A percentile compares a stretch with the other conserved stretches of the same genome.
These are phyloP conservation scores for Phaetusa simplex DNA, from an alignment of 2,113 vertebrate genomes.

Conservation along the genomic window DNA sequence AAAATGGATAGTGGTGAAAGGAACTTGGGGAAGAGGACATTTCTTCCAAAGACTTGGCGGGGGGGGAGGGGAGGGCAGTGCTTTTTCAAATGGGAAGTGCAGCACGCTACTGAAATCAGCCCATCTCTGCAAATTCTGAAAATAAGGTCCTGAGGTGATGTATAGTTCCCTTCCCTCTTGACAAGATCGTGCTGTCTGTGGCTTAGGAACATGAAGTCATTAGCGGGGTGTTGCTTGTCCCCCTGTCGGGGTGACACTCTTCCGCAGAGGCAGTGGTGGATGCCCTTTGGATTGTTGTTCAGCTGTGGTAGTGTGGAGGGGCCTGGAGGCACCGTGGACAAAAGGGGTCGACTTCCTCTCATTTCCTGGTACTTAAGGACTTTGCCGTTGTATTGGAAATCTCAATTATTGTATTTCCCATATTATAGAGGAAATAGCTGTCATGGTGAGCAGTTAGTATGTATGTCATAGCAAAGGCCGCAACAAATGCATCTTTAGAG, in stretches of 20 bases:
- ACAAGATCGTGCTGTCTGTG: accelerated
- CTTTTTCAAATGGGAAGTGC: background rate
- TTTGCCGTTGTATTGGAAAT: background rate
- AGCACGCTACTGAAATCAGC: background rate
- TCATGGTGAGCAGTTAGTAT: background rate
- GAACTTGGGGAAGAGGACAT: background rate
- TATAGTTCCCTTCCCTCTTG: background rate
- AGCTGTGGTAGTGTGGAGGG: background rate
- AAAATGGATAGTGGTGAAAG: background rate
- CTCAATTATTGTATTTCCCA: background rate
- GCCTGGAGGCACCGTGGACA: background rate
- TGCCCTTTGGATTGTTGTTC: background rate
- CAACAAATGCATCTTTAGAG: background rate
- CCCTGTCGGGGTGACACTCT: background rate
- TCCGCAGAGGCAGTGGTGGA: too few species aligned
- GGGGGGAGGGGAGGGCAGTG: accelerated
- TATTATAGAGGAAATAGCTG: background rate
- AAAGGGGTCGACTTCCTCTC: background rate
- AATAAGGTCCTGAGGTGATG: background rate
- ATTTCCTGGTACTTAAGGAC: background rate
- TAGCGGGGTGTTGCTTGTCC: background rate
- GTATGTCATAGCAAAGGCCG: background rate
- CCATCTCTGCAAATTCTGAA: background rate
- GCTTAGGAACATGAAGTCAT: background rate
- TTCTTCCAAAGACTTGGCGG: background rate